These are phyloP conservation scores for Limnephilus auricula DNA, from an alignment of 2,888 invertebrate species.

Conservation along the genomic window DNA sequence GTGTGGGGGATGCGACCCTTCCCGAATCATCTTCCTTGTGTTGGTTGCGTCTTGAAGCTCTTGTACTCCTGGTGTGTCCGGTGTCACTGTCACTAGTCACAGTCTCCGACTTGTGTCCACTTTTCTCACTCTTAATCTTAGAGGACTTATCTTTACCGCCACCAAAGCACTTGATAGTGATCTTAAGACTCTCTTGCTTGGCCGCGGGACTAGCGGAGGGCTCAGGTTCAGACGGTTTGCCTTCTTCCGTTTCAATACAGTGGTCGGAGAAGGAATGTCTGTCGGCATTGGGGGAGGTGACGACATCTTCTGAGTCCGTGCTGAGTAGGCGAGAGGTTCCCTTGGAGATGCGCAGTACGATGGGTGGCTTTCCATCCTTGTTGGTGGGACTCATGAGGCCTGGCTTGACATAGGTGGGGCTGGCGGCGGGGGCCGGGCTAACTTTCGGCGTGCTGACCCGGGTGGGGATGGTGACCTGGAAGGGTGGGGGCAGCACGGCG, in stretches of 20 bases:
- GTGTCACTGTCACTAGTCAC: slow-evolving; percentile 68
- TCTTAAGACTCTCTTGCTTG: slow-evolving; percentile 77
- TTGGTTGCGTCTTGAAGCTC: slow-evolving; percentile 75
- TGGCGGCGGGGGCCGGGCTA: slow-evolving; percentile 74
- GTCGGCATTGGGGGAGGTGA: slow-evolving; percentile 77
- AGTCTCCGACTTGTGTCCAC: slow-evolving; percentile 67
- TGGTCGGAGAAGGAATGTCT: slow-evolving; percentile 76
- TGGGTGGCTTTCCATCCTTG: slow-evolving; percentile 83
- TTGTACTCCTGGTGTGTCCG: slow-evolving; percentile 71
- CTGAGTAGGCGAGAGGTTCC: slow-evolving; percentile 82
- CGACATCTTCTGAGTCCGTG: slow-evolving; percentile 81
- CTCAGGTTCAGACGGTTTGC: slow-evolving; percentile 74
- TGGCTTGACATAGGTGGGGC: slow-evolving; percentile 72
- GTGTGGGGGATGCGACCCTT: slow-evolving; percentile 74
- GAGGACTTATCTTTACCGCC: slow-evolving; percentile 71
- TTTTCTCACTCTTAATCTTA: slow-evolving; percentile 75
- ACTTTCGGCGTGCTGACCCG: slow-evolving; percentile 75
- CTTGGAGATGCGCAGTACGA: slow-evolving; percentile 92
- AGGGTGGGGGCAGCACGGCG: slow-evolving; percentile 68
- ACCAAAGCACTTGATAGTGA: slow-evolving; percentile 75
- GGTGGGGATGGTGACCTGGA: slow-evolving; percentile 63
- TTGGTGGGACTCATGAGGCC: slow-evolving; percentile 76
- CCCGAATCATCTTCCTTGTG: slow-evolving; percentile 70
- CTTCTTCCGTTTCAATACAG: slow-evolving; percentile 74
- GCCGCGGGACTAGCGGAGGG: slow-evolving; percentile 75